Evolutionary conservation across 2,888 invertebrate species (phyloP), one percentile per base, ranked within the genome.

Genomic region (Calephelis perditalis): DNA sequence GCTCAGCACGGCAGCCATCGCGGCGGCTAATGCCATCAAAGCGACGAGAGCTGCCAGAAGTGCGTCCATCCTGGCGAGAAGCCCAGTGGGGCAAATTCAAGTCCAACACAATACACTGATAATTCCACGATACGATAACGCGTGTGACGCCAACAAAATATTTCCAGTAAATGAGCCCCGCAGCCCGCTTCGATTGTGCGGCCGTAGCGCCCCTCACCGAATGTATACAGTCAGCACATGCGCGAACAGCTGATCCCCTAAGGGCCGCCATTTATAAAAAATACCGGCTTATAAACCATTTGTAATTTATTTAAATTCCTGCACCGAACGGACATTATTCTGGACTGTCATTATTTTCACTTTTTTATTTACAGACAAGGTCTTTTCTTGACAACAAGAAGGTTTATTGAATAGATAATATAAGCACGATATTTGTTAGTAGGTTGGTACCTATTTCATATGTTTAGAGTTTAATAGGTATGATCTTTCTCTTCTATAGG

Each of bases 1-100:
- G 75, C 91, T 91, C 71, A 94, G 92, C 72, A 92, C 82, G 74
- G 87, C 91, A 78, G 91, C 91, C 90, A 91, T 92, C 76, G 88
- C 87, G 74, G 88, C 90, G 69, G 89, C 90, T 76, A 88, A 77
- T 79, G 86, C 91, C 91, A 91, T 89, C 66, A 91, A 81, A 70
- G 86, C 87, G 69, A 88, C 91, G 76, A 91, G 82, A 73, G 88
- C 85, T 72, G 88, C 90, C 76, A 91, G 80, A 69, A 91, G 78
- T 76, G 91, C 91, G 82, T 91, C 91, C 91, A 91, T 91, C 78
- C 78, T 87, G 87, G 88, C 87, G 77, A 65, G 57, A 66, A 73
- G 86, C 87, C 88, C 85, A 86, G 81, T 86, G 78, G 86, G 83
- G 70, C 86, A 71, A 55, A 45, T 59, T 54, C 72, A 77, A 77